A percentile compares a stretch with the other conserved stretches of the same genome.
Conservation (phyloP, 2,113 vertebrate genomes). For the Ammodytes marinus region DNA sequence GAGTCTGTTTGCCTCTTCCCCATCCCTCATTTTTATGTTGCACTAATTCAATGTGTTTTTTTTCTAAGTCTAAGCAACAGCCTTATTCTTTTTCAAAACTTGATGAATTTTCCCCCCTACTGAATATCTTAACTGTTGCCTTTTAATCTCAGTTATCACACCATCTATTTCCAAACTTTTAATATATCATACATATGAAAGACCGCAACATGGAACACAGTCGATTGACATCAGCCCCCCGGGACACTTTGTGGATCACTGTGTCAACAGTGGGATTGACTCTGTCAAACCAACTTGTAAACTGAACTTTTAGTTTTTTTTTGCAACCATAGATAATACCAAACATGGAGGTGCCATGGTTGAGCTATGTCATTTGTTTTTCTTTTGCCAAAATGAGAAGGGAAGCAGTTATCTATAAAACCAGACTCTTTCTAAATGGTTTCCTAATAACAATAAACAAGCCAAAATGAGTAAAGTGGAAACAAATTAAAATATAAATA, state of each 20-base stretch:
- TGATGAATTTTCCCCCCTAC: constrained; percentile 28
- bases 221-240: constrained; percentile 3
- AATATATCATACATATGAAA: constrained; percentile 59
- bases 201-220: constrained; percentile 63
- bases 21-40: constrained; percentile 19
- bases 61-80: constrained; percentile 22
- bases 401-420: constrained; percentile 38
- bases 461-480: constrained; percentile 62
- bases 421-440: constrained; percentile 36
- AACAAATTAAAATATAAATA: not conserved
- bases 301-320: not conserved
- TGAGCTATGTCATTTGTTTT: constrained; percentile 37
- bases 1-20: constrained; percentile 13
- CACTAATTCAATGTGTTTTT: constrained; percentile 6
- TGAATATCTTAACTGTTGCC: constrained; percentile 67
- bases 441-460: constrained; percentile 60
- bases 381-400: constrained; percentile 55
- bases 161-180: constrained; percentile 36
- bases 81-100: constrained; percentile 19
- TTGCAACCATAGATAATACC: constrained; percentile 25
- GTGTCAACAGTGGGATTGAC: constrained; percentile 3
- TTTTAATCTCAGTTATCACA: constrained; percentile 59
- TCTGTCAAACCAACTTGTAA: constrained; percentile 25
- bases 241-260: not conserved
- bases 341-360: constrained; percentile 33